phyloP scores from a whole-genome alignment of 53 echinoderm and acorn worm species.

The Antedon mediterranea region DNA sequence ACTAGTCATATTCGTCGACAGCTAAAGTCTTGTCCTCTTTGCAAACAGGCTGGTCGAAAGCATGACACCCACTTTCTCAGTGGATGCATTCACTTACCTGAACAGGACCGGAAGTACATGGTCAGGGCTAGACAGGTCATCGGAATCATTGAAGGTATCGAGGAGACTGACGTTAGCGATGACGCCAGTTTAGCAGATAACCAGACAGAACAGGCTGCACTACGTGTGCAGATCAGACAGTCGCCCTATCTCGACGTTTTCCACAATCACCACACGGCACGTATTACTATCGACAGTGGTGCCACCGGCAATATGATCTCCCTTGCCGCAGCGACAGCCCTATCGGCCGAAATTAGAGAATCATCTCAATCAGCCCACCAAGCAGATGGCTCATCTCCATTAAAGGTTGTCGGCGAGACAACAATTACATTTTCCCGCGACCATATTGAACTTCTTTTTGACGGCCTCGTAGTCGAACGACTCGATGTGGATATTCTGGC shows the following conservation, averaged over 20 bases:
- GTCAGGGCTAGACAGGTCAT: too few species aligned
- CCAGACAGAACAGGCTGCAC: too few species aligned
- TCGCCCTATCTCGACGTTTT: background rate
- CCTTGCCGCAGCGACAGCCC: background rate
- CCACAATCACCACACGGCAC: background rate
- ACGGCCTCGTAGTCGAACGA: background rate
- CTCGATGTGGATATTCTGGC: background rate
- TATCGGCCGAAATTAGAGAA: background rate
- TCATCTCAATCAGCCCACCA: conserved; percentile 2
- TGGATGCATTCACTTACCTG: background rate
- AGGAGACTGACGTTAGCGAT: too few species aligned
- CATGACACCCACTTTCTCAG: too few species aligned
- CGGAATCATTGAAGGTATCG: too few species aligned
- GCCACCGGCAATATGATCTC: background rate
- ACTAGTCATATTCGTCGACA: too few species aligned
- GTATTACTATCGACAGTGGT: background rate
- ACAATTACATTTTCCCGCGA: background rate
- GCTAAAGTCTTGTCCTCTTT: background rate
- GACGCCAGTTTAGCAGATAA: too few species aligned
- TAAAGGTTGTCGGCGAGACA: background rate
- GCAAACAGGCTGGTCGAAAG: background rate
- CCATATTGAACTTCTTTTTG: background rate
- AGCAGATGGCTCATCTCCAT: conserved; percentile 1
- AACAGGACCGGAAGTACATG: conserved; percentile 13
- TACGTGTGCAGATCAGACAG: conserved; percentile 5